Base-by-base conservation (phyloP, 2,797 vertebrate species). In the Thripadectes ignobilis region DNA sequence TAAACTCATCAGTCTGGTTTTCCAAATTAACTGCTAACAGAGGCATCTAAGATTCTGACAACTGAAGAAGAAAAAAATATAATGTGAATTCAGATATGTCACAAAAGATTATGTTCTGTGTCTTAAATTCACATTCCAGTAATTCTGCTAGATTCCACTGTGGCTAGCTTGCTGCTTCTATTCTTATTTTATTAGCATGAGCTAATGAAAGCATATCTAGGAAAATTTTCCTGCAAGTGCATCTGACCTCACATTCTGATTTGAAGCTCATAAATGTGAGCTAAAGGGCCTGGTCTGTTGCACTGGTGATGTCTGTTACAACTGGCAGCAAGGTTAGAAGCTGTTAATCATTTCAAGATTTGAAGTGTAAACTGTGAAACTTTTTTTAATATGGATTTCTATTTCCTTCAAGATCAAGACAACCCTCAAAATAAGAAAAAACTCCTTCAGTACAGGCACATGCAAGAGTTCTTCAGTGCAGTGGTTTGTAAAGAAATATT, bases 401-500 rank as follows among this genome's bases (percentile, higher is more conserved):
- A 32, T 29, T 3, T 54, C 11, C 11, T 71, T 65, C 8, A 27
- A 54, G 39, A 30, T 15, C 71, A 39, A 18, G 3, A 43, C 15
- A 77, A 59, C 6, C 4, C 8, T 15, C 55, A 36, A 72, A 72
- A 18, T 46, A 69, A 84, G 23, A 49, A 41, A 43, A 41, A 13
- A 8, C n/a, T 89, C 19, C 27, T 62, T 74, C 26, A 49, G 0
- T 12, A 14, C 3, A 4, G 2, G 57, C 58, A 38, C 7, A 46
- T 3, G 18, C 2, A 8, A 24, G 3, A 65, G 30, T 29, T 57
- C 3, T 59, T 45, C 2, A 10, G 4, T n/a, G 24, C 5, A 30
- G 22, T 13, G 9, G 5, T 63, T 39, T 30, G 9, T 30, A 32
- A 51, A 18, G 27, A 71, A 77, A 58, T 29, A 7, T 3, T 15